Base-by-base conservation (phyloP, 92 coral and sea anemone species). In the Blastomussa wellsi region DNA sequence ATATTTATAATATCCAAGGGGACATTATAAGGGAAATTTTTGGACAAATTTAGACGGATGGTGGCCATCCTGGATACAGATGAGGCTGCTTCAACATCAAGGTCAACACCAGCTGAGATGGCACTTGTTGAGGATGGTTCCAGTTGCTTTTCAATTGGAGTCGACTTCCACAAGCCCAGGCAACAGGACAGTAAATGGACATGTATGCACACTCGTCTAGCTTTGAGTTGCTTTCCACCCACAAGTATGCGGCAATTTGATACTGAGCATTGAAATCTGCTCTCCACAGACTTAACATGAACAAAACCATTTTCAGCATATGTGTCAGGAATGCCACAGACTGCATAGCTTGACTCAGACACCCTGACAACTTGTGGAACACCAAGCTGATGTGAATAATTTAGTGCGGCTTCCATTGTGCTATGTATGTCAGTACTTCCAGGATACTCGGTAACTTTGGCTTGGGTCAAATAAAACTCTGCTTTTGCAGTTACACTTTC, bases 301-400 rank as follows among this genome's bases (percentile, higher is more conserved):
- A 71, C 76, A 16, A 71, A 37, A 11, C 76, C 76, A 37, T 4
- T 36, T 38, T 76, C 64, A 28, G 79, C 79, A 76, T 1, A n/a
- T 1, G 79, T 76, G 39, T 76, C 64, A 2, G 79, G 79, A 1
- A 76, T 28, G 11, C 65, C 62, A 48, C 79, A 76, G 19, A 76
- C 79, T 12, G 79, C 37, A 15, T 49, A 49, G 7, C 65, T 49
- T 4, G 79, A 11, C 20, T 76, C 66, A 16, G 79, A 48, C 12
- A 76, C 79, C 19, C 64, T 15, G 29, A 76, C 19, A 3, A 74
- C 79, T 47, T 74, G 79, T 0, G 79, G 62, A 1, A 74, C 59
- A 42, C 80, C 80, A 76, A 76, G 80, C 57, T 15, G 28, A 15
- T 51, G 7, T 22, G 68, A 8, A 76, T 76, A 31, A n/a, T 14